Conservation (phyloP, 1,140 invertebrate genomes). For the Mamestra configurata region DNA sequence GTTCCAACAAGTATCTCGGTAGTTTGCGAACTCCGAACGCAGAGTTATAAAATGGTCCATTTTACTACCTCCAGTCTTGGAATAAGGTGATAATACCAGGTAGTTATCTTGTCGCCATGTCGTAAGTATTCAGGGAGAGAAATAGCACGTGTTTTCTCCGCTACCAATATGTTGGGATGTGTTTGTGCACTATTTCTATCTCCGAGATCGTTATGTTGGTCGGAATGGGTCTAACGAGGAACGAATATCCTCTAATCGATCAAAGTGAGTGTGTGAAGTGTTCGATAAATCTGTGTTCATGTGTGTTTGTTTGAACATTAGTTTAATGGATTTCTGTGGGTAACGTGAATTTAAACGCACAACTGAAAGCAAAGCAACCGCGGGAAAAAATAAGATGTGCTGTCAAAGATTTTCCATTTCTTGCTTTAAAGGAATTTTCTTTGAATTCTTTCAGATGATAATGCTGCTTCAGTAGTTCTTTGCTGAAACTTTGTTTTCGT, state of each 20-base stretch:
- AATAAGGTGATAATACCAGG: slow-evolving; percentile 17
- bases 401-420: too few species aligned
- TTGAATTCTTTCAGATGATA: background rate
- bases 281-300: background rate
- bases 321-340: background rate
- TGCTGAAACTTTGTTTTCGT: background rate
- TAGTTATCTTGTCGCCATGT: background rate
- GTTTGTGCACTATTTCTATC: slow-evolving; percentile 31
- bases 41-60: background rate
- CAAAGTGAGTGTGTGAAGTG: background rate
- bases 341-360: too few species aligned
- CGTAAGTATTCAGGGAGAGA: slow-evolving; percentile 24
- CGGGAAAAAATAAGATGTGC: too few species aligned
- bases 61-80: background rate
- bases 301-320: slow-evolving; percentile 9
- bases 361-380: background rate
- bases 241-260: slow-evolving; percentile 40
- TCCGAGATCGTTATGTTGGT: background rate
- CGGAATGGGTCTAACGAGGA: slow-evolving; percentile 14
- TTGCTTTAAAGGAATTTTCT: too few species aligned
- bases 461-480: too few species aligned
- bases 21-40: background rate
- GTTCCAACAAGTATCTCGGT: background rate
- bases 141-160: slow-evolving; percentile 18
- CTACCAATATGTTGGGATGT: background rate